Evolutionary conservation across 1,140 invertebrate species (phyloP), one percentile per base, ranked within the genome.

Genomic region (Akabosia matsudoensis): DNA sequence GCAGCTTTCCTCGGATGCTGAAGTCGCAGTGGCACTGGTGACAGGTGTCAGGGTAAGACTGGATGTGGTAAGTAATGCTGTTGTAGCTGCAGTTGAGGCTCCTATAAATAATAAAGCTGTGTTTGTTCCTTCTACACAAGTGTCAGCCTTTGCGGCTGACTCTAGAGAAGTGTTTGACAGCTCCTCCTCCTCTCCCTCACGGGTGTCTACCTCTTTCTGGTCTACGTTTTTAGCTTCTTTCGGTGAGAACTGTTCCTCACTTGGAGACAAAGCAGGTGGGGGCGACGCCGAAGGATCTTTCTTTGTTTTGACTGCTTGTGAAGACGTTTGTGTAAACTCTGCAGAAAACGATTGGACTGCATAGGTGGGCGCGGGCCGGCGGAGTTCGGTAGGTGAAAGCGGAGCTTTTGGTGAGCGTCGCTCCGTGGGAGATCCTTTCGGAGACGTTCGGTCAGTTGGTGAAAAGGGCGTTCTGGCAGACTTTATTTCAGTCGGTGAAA

Each of bases 221-320:
- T 78, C 77, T 10, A 75, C 70, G 30, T 78, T 71, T 28, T 61
- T 70, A 1, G 73, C 51, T 74, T 78, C 77, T 33, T 79, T 74
- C 7, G 61, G 61, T 28, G 61, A 67, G 28, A 67, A 67, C 30
- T 67, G 61, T 22, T 67, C 61, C n/a, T 67, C 61, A 22, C 54
- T 56, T 7, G 54, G 54, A 56, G 54, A 56, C 18, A n/a, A n/a
- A n/a, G n/a, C n/a, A n/a, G n/a, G n/a, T n/a, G n/a, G n/a, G n/a
- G n/a, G n/a, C n/a, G n/a, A n/a, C n/a, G n/a, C n/a, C n/a, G n/a
- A n/a, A n/a, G n/a, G n/a, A n/a, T n/a, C n/a, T n/a, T n/a, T n/a
- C n/a, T n/a, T n/a, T n/a, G n/a, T n/a, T n/a, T n/a, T n/a, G n/a
- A n/a, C n/a, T n/a, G n/a, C n/a, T n/a, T n/a, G n/a, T n/a, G n/a